Percentiles rank a stretch among this genome's conserved stretches.
Conservation (phyloP, 2,797 vertebrate genomes). For the Acrossocheilus wenchowensis region DNA sequence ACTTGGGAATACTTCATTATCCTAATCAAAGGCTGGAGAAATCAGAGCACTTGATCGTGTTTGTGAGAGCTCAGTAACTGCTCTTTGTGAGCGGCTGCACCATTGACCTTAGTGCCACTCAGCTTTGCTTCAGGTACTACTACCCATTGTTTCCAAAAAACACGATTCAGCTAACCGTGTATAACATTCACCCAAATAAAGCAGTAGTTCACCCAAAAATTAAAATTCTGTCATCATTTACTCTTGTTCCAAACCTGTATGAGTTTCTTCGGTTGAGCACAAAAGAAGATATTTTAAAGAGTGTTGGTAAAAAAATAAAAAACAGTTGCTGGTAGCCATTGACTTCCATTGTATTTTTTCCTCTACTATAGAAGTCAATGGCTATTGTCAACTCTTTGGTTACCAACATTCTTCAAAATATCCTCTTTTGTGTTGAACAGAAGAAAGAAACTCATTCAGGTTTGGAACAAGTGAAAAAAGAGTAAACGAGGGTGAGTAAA, state of each 20-base stretch:
- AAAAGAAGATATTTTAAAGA: not conserved
- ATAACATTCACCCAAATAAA: not conserved
- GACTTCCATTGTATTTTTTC: not conserved
- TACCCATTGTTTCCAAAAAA: conserved; percentile 25
- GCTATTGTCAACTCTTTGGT: not conserved
- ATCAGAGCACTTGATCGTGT: conserved; percentile 55
- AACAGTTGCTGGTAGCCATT: not conserved
- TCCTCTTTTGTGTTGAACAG: not conserved
- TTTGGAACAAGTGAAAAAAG: not conserved
- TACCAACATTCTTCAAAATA: not conserved
- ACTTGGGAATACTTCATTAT: conserved; percentile 64
- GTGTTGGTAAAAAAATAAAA: not conserved
- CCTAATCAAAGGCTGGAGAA: conserved; percentile 60
- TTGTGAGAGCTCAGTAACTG: conserved; percentile 44
- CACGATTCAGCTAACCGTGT: not conserved
- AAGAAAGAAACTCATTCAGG: not conserved
- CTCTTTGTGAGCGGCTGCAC: conserved; percentile 21
- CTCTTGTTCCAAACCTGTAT: not conserved
- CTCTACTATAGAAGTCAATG: not conserved
- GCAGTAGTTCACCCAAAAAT: not conserved
- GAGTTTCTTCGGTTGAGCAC: not conserved
- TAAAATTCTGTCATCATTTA: not conserved
- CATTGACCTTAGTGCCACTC: conserved; percentile 38
- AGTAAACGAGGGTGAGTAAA: not conserved
- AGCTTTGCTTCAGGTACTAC: conserved; percentile 40